Evolutionary conservation across 1,140 invertebrate genomes (phyloP).

Genomic region (Lepidurus apus): DNA sequence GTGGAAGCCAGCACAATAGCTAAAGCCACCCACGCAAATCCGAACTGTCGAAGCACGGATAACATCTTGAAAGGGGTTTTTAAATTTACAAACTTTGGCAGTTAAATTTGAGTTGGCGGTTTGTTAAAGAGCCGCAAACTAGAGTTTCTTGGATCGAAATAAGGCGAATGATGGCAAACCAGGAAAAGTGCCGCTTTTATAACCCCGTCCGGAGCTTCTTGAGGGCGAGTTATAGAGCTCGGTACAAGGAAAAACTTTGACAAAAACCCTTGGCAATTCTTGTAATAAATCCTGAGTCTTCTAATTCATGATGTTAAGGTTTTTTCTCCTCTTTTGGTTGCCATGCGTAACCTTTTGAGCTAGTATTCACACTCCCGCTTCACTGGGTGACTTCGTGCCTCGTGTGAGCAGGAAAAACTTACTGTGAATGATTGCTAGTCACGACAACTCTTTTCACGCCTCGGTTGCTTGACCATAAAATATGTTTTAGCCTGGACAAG

Average conservation of each 20-base stretch:
- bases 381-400: neutral
- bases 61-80: neutral
- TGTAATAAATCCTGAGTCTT: neutral
- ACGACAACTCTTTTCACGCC: constrained; percentile 6
- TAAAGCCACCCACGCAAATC: neutral
- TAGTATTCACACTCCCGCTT: neutral
- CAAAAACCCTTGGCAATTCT: neutral
- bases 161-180: neutral
- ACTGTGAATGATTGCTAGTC: neutral
- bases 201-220: neutral
- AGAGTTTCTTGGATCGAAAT: neutral
- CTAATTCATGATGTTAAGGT: constrained; percentile 10
- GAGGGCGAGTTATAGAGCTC: neutral
- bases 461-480: neutral
- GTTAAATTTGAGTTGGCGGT: neutral
- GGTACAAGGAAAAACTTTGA: constrained; percentile 13
- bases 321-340: neutral
- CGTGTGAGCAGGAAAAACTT: neutral
- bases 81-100: neutral
- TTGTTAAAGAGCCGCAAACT: neutral
- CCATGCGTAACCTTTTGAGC: neutral
- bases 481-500: too few relatives aligned
- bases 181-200: constrained; percentile 11
- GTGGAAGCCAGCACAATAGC: neutral
- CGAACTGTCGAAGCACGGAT: neutral